Conservation (phyloP, 2,113 vertebrate species). For the Amphiprion percula region DNA sequence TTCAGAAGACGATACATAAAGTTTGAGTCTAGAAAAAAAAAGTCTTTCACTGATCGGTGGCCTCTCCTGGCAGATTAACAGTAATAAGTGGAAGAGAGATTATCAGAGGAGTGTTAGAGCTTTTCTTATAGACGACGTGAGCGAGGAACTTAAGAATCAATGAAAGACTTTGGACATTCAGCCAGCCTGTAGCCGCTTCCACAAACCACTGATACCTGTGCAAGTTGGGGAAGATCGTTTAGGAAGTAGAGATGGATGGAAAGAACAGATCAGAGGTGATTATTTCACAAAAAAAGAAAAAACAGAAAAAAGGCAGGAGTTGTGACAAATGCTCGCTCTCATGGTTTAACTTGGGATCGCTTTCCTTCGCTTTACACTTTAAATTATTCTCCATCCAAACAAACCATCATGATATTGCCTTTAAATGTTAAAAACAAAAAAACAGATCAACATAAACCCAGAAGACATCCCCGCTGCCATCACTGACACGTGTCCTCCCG, state of each 20-base stretch:
- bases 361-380: slow-evolving; percentile 62
- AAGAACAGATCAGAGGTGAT: slow-evolving; percentile 57
- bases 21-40: slow-evolving; percentile 33
- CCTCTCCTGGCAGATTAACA: slow-evolving; percentile 48
- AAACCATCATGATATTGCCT: slow-evolving; percentile 71
- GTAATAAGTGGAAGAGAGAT: slow-evolving; percentile 53
- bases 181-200: slow-evolving; percentile 58
- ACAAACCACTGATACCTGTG: slow-evolving; percentile 69
- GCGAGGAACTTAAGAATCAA: slow-evolving; percentile 54
- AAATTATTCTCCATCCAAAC: slow-evolving; percentile 63
- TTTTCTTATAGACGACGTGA: slow-evolving; percentile 39
- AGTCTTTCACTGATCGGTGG: slow-evolving; percentile 54
- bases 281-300: slow-evolving; percentile 33
- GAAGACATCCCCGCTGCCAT: slow-evolving; percentile 61
- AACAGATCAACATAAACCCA: slow-evolving; percentile 70
- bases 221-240: slow-evolving; percentile 66
- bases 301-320: slow-evolving; percentile 52
- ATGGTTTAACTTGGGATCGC: slow-evolving; percentile 50
- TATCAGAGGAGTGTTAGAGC: slow-evolving; percentile 37
- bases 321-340: slow-evolving; percentile 59
- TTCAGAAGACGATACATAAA: slow-evolving; percentile 60
- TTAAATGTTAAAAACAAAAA: slow-evolving; percentile 59
- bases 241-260: slow-evolving; percentile 63
- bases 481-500: slow-evolving; percentile 49
- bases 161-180: slow-evolving; percentile 70